Conservation (phyloP, 2,888 invertebrate genomes). For the Diachrysia chrysitis region DNA sequence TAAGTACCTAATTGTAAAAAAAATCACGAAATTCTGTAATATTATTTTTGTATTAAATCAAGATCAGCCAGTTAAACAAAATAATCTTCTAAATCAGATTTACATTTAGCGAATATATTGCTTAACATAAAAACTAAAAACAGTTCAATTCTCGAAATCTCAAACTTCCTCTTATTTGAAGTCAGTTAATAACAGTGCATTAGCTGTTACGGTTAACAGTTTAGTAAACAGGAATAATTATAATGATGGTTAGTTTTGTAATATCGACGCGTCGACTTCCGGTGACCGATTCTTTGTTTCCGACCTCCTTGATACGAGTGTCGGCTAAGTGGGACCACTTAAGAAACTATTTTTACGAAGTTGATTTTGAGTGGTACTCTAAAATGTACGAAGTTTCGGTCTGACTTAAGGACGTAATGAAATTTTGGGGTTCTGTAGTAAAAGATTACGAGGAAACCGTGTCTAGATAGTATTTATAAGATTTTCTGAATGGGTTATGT, state of each 20-base stretch:
- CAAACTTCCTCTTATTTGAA: neutral
- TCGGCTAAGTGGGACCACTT: constrained; percentile 59
- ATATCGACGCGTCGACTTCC: constrained; percentile 63
- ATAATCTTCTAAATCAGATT: too few relatives aligned
- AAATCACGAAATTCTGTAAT: too few relatives aligned
- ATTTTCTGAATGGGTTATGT: too few relatives aligned
- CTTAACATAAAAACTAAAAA: too few relatives aligned
- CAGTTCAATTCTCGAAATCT: neutral
- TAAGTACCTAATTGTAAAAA: too few relatives aligned
- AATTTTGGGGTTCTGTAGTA: neutral
- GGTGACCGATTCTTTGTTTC: constrained; percentile 70
- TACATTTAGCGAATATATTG: too few relatives aligned
- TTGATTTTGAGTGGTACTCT: constrained; percentile 33
- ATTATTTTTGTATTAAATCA: too few relatives aligned
- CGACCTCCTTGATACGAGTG: constrained; percentile 63
- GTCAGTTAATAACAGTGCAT: constrained; percentile 27
- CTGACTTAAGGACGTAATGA: constrained; percentile 29
- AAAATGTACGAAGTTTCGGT: constrained; percentile 32
- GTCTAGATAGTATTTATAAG: too few relatives aligned
- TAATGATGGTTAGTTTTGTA: constrained; percentile 55
- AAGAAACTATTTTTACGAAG: constrained; percentile 64
- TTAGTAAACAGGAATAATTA: constrained; percentile 59
- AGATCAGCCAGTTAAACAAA: too few relatives aligned
- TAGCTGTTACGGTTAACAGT: constrained; percentile 43
- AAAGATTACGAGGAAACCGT: neutral